Conservation (phyloP, 1,140 invertebrate species). For the Bombyx mori region DNA sequence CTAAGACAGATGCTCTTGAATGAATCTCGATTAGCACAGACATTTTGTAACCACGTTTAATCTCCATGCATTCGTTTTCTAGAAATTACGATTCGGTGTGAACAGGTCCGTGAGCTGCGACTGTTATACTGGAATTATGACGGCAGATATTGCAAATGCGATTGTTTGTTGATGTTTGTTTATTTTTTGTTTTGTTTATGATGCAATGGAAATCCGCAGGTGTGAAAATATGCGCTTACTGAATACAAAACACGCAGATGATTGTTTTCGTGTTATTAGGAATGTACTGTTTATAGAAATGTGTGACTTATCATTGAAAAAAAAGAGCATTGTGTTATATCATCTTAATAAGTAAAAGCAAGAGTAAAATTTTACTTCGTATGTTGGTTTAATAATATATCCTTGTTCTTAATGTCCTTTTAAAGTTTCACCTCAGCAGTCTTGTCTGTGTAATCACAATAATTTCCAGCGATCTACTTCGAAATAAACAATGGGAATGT, state of each 20-base stretch:
- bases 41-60: constrained; percentile 7
- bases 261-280: constrained; percentile 5
- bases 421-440: too few relatives aligned
- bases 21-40: constrained; percentile 1
- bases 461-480: constrained; percentile 1
- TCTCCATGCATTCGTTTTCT: constrained; percentile 6
- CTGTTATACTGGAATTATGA: constrained; percentile 20
- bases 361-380: too few relatives aligned
- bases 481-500: constrained; percentile 51
- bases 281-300: constrained; percentile 7
- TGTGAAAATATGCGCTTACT: constrained; percentile 29
- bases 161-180: constrained; percentile 55
- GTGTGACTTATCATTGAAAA: too few relatives aligned
- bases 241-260: constrained; percentile 21
- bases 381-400: too few relatives aligned
- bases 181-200: constrained; percentile 19
- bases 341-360: too few relatives aligned
- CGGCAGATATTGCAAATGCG: constrained; percentile 25
- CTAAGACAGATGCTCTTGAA: neutral
- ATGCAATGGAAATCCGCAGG: constrained; percentile 39
- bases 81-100: constrained; percentile 1
- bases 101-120: neutral
- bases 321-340: too few relatives aligned
- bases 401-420: too few relatives aligned
- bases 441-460: too few relatives aligned